Evolutionary conservation across 2,888 invertebrate species (phyloP), one percentile per base, ranked within the genome.

Genomic region (Athetis lepigone): DNA sequence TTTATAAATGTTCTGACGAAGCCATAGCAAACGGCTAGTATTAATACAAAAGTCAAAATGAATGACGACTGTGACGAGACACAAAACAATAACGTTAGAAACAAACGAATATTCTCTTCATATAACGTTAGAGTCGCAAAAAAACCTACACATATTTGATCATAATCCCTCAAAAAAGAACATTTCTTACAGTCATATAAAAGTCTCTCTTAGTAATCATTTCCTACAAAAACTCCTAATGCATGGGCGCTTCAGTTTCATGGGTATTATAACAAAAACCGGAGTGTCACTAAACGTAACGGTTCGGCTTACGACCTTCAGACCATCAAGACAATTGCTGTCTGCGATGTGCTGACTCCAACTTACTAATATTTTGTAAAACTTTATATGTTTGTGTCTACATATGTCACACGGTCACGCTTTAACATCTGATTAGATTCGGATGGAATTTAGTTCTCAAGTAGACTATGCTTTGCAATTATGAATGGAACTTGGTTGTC

Each of bases 231-330:
- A 72, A 63, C 58, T 61, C 65, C 61, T 70, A 62, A 70, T 59
- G 66, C 49, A 57, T 50, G 63, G 58, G 61, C 58, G 57, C 75
- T 75, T 75, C 23, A 59, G 61, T 66, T 74, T 75, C 65, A 75
- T 77, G 46, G 66, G 63, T 60, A 71, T 67, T 68, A 64, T 66
- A 70, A 65, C 50, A 71, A 78, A 62, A 75, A 78, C 65, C 46
- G 23, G 59, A 59, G 68, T 66, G 61, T 49, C 43, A 63, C 56
- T 59, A 61, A 75, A 75, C 59, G 40, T 66, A 71, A 78, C 60
- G 51, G 43, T 52, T 67, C 57, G 42, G 58, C 63, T 75, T 66
- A 75, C 66, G 75, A 69, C 77, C 78, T 70, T 70, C 33, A 21
- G 29, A 62, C 64, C 43, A 62, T 72, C 51, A 61, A 62, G 63